phyloP scores from a whole-genome alignment of 2,888 invertebrate genomes.

The Schizotus pectinicornis region DNA sequence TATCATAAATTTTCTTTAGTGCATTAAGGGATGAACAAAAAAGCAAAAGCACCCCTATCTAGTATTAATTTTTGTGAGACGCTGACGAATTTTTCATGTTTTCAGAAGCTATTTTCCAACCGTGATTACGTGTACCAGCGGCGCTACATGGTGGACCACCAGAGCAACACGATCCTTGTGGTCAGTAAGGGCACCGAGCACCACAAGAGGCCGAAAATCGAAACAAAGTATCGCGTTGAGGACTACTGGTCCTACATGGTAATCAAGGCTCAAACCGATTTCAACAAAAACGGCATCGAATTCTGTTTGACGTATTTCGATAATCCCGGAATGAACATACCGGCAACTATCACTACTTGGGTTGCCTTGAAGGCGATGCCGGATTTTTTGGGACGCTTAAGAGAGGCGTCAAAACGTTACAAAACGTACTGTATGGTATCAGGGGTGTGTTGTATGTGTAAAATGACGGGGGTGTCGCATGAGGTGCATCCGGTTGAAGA shows the following conservation, averaged over 20 bases:
- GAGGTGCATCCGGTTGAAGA: conserved; percentile 31
- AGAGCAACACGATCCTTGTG: conserved; percentile 66
- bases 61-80: neutral
- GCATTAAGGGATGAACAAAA: too few relatives aligned
- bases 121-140: conserved; percentile 86
- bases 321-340: conserved; percentile 81
- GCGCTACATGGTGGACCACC: conserved; percentile 66
- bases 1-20: too few relatives aligned
- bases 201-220: conserved; percentile 70
- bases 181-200: conserved; percentile 75
- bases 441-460: conserved; percentile 41
- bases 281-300: conserved; percentile 73
- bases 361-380: conserved; percentile 78
- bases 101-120: conserved; percentile 80
- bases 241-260: conserved; percentile 90
- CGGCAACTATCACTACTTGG: conserved; percentile 76
- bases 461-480: conserved; percentile 33
- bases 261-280: conserved; percentile 70
- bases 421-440: conserved; percentile 57
- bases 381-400: conserved; percentile 73
- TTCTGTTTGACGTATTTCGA: conserved; percentile 88
- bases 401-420: conserved; percentile 72
- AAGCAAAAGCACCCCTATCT: too few relatives aligned
- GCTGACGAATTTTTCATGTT: conserved; percentile 36
- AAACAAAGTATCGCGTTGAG: conserved; percentile 73